phyloP scores from a whole-genome alignment of 1,140 invertebrate genomes.

The Drosophila sproati region DNA sequence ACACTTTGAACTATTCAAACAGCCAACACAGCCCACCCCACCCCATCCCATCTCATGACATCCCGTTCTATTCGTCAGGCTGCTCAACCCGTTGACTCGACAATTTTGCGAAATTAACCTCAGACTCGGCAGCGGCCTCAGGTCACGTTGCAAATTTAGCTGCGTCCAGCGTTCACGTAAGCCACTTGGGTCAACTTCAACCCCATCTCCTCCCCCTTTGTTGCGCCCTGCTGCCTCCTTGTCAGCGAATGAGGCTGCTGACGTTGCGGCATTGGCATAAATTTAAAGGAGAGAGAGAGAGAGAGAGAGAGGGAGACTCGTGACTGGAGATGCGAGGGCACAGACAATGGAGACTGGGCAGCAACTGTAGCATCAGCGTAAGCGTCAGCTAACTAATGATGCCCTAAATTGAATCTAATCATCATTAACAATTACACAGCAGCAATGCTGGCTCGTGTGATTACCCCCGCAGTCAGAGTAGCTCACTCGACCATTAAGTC shows the following conservation, averaged over 20 bases:
- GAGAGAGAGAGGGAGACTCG: conserved; percentile 47
- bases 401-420: conserved; percentile 84
- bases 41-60: background rate
- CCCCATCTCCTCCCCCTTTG: background rate
- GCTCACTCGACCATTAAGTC: conserved; percentile 74
- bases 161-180: conserved; percentile 54
- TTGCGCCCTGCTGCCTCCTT: conserved; percentile 4
- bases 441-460: conserved; percentile 67
- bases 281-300: conserved; percentile 67
- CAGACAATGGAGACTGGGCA: conserved; percentile 41
- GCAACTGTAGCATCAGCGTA: conserved; percentile 39
- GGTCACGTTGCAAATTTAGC: conserved; percentile 73
- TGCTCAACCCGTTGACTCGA: conserved; percentile 72
- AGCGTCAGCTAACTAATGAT: conserved; percentile 81
- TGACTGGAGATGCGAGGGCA: conserved; percentile 13
- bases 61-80: background rate
- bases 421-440: conserved; percentile 84
- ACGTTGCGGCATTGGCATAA: conserved; percentile 77
- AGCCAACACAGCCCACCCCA: background rate
- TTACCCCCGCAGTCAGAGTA: conserved; percentile 54
- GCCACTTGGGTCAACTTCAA: conserved; percentile 66
- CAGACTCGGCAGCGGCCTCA: conserved; percentile 70
- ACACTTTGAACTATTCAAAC: conserved; percentile 74
- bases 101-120: conserved; percentile 82
- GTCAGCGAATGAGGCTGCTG: conserved; percentile 32